A percentile compares a stretch with the other conserved stretches of the same genome.
These are phyloP conservation scores for Hyphantria cunea DNA, from an alignment of 1,140 invertebrate genomes.

Conservation along the genomic window DNA sequence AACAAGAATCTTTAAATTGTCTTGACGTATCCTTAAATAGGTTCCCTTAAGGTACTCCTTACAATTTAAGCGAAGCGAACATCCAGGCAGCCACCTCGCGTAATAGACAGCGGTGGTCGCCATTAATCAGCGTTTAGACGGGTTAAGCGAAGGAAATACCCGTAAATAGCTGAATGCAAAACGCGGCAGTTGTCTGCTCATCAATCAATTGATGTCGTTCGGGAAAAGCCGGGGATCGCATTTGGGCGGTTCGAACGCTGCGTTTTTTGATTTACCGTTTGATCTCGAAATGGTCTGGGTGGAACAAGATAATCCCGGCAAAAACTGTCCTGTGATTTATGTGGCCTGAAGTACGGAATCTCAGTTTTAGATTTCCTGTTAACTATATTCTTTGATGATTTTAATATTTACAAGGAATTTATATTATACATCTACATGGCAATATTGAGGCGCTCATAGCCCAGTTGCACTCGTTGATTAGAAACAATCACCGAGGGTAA, in stretches of 20 bases:
- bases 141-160: constrained; percentile 76
- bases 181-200: constrained; percentile 73
- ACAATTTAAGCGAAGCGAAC: constrained; percentile 54
- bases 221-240: constrained; percentile 16
- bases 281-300: neutral
- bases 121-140: constrained; percentile 74
- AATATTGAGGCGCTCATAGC: too few species aligned
- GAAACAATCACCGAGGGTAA: too few species aligned
- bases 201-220: constrained; percentile 66
- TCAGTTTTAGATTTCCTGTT: neutral
- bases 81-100: constrained; percentile 51
- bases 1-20: constrained; percentile 24
- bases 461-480: too few species aligned
- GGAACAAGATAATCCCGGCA: constrained; percentile 12
- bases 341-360: neutral
- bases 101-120: constrained; percentile 63
- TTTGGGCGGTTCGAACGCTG: constrained; percentile 13
- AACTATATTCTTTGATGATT: too few species aligned
- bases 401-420: too few species aligned
- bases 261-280: constrained; percentile 18
- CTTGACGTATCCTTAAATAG: constrained; percentile 25
- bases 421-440: too few species aligned
- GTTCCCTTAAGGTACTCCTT: constrained; percentile 41
- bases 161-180: constrained; percentile 80
- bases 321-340: constrained; percentile 3